Base-by-base conservation (phyloP, 92 coral and sea anemone genomes). In the Hydrozoanthus gracilis region DNA sequence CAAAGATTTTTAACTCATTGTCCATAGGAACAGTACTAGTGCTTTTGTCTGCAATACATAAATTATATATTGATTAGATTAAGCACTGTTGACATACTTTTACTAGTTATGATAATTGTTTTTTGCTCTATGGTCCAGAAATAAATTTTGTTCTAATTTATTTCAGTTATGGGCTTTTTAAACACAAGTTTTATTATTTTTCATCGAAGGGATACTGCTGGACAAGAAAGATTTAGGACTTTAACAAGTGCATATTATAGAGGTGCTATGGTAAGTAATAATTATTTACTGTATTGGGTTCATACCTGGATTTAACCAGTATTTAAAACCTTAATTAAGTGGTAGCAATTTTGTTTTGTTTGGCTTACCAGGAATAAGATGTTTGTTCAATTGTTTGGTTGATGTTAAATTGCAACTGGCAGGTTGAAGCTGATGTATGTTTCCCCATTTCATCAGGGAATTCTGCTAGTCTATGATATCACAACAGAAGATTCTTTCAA, bases 241-340 rank as follows among this genome's bases (percentile, higher is more conserved):
- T 91, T 96, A 27, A 96, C 99, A 11, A 96, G 98, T 91, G 99
- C 99, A 72, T 97, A 97, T 82, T 97, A 95, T 88, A 92, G 99
- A 89, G 99, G 99, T 44, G 99, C 99, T 73, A 97, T 97, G 99
- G 99, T 95, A 86, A 73, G 90, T 74, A 12, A 6, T 2, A 15
- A 8, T 13, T 12, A 4, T 27, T 27, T 27, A 27, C 39, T 27
- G 39, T 27, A 27, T 27, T 0, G 39, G 39, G 39, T 27, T 27
- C 39, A 27, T 27, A 27, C 39, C 39, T 27, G 39, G 39, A 27
- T 27, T 27, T 27, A 27, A 27, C 39, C 39, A 27, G 39, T 27
- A 27, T 27, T 27, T 27, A 27, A 27, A 27, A 27, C 39, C 39
- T 27, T 27, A 64, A 51, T 55, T 55, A 64, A n/a, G 7, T 51